phyloP scores from a whole-genome alignment of 2,797 vertebrate species.

The Parauchenoglanis punctatus region DNA sequence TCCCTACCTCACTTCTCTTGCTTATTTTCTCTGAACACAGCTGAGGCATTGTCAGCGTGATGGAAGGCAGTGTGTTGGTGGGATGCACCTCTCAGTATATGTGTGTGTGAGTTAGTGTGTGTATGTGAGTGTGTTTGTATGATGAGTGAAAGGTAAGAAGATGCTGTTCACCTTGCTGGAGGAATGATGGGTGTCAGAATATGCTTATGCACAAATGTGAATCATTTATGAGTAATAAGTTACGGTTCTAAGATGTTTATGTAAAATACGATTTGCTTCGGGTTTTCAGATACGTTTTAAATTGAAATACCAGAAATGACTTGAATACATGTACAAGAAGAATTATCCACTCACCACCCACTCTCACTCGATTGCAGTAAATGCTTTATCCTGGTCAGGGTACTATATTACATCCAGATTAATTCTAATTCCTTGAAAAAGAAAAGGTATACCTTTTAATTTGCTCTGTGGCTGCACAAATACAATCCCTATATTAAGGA shows the following conservation, averaged over 20 bases:
- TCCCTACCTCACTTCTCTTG: slow-evolving; percentile 18
- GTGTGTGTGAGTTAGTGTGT: slow-evolving; percentile 10
- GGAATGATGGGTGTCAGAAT: neutral
- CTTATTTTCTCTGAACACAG: slow-evolving; percentile 46
- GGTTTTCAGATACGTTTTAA: neutral
- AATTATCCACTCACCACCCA: neutral
- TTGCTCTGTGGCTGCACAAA: neutral
- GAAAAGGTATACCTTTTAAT: neutral
- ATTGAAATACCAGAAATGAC: neutral
- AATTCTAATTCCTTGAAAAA: neutral
- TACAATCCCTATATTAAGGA: neutral
- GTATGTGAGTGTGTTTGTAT: neutral
- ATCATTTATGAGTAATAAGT: neutral
- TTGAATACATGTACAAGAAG: neutral
- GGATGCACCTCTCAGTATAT: slow-evolving; percentile 62
- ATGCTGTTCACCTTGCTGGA: neutral
- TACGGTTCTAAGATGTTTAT: neutral
- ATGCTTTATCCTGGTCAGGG: neutral
- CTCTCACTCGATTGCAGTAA: neutral
- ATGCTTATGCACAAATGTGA: neutral
- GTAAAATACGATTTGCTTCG: neutral
- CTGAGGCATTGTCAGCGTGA: slow-evolving; percentile 53
- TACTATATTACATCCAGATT: neutral
- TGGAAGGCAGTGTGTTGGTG: slow-evolving; percentile 54
- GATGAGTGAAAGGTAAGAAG: neutral